Percentiles rank a stretch among this genome's conserved stretches.
Evolutionary conservation across 37 sponge, comb jelly and placozoan genomes (phyloP).

Genomic region (Theonella swinhoei): DNA sequence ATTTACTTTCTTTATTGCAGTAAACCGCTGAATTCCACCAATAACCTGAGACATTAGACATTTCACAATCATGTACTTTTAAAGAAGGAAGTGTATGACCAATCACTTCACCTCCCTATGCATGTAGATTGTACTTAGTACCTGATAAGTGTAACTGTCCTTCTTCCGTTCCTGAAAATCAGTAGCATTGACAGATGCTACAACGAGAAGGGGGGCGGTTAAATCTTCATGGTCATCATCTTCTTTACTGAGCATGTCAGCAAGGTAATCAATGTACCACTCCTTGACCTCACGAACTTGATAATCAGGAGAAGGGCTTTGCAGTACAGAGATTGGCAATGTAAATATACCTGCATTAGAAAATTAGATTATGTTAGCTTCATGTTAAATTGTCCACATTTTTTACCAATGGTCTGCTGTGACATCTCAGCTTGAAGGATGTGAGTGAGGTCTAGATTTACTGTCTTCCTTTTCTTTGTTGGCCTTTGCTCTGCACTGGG

Average conservation of each 20-base stretch:
- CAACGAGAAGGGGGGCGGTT: not conserved
- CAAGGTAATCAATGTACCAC: not conserved
- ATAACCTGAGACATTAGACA: not conserved
- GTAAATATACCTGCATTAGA: not conserved
- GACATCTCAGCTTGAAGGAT: too few species aligned
- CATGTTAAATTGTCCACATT: too few species aligned
- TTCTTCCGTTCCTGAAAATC: not conserved
- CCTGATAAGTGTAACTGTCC: not conserved
- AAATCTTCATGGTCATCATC: conserved; percentile 3
- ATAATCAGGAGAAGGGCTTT: not conserved
- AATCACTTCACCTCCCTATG: too few species aligned
- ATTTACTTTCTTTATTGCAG: not conserved
- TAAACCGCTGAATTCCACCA: not conserved
- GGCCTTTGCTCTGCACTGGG: too few species aligned
- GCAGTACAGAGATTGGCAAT: not conserved
- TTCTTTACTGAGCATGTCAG: not conserved
- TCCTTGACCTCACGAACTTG: not conserved
- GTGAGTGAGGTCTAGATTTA: too few species aligned
- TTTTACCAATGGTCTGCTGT: too few species aligned
- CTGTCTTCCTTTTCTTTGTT: too few species aligned
- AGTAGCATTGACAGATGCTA: not conserved
- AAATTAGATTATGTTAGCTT: too few species aligned
- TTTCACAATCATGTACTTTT: too few species aligned
- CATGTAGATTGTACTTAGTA: too few species aligned
- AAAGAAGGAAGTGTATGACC: too few species aligned